Evolutionary conservation across 2,113 vertebrate species (phyloP), one percentile per base, ranked within the genome.

Genomic region (Catagonus wagneri): DNA sequence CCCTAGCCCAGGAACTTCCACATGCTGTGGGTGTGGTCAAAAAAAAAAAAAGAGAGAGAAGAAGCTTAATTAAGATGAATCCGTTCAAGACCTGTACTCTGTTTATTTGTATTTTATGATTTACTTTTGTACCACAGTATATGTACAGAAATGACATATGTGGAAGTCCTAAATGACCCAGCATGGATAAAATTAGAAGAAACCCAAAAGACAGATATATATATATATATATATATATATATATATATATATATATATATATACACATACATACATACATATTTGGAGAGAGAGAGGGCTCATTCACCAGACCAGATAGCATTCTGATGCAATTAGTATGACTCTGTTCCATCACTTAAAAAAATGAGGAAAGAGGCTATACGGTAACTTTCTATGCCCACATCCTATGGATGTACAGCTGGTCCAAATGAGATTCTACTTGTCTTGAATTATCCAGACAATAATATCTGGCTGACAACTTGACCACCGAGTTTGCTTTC

Each of bases 51-150:
- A 44, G 44, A 44, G 8, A 8, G 8, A 44, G 44, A 32, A 94
- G 34, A 22, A 89, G 20, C 29, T 84, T 95, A 80, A 71, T 80
- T 89, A 89, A 84, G 15, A 79, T 19, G 16, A 80, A 80, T 80
- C 16, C 6, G 13, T 71, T 34, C 34, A 78, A 79, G 20, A n/a
- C 13, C 44, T 93, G 10, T 2, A 50, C 63, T 44, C 4, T 25
- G 36, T 56, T 84, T 14, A 63, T 93, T 83, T 87, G 50, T 44
- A 86, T 56, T 90, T 92, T 92, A 16, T 81, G 3, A 81, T 78
- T 76, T 90, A 34, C 68, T 66, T 96, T 60, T 15, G 7, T 66
- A 66, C 25, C 10, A 58, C 81, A 93, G 80, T 81, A 60, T 72
- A 60, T 52, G 44, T 27, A 25, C 32, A 65, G 39, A 88, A 90